These are phyloP conservation scores for Rambutsinella grinnellia DNA, from an alignment of 2,888 invertebrate genomes.

Conservation along the genomic window DNA sequence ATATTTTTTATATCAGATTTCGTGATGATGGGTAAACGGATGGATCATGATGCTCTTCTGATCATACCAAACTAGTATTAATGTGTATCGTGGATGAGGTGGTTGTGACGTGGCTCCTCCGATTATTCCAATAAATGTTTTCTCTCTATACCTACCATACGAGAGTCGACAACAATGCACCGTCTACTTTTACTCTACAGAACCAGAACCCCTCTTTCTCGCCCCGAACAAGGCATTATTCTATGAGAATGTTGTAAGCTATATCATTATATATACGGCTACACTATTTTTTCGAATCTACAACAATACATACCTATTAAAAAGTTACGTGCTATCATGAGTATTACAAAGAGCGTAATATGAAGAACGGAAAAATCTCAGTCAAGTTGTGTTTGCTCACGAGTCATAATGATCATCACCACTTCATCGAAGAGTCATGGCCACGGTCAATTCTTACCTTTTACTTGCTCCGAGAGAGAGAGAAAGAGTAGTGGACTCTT, in stretches of 20 bases:
- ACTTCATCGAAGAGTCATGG: slow-evolving; percentile 49
- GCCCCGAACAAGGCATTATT: no score
- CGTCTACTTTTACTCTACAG: neutral
- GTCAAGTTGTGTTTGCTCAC: slow-evolving; percentile 22
- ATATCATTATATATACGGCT: no score
- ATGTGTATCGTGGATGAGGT: neutral
- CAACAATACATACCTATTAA: no score
- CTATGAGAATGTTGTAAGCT: no score
- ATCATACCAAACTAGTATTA: no score
- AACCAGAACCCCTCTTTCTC: neutral
- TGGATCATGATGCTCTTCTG: no score
- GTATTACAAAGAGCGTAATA: neutral
- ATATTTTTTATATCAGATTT: slow-evolving; percentile 27
- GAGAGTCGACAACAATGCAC: neutral
- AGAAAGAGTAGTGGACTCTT: neutral
- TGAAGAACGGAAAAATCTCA: slow-evolving; percentile 16
- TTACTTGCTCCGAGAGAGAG: slow-evolving; percentile 16
- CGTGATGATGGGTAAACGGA: slow-evolving; percentile 19
- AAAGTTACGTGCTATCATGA: no score
- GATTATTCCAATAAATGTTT: neutral
- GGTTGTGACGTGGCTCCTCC: slow-evolving; percentile 41
- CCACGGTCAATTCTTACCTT: slow-evolving; percentile 49
- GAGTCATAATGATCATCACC: slow-evolving; percentile 25
- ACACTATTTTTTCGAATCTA: no score
- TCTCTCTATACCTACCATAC: neutral